Conservation (phyloP, 1,140 invertebrate species). For the Diabrotica undecimpunctata region DNA sequence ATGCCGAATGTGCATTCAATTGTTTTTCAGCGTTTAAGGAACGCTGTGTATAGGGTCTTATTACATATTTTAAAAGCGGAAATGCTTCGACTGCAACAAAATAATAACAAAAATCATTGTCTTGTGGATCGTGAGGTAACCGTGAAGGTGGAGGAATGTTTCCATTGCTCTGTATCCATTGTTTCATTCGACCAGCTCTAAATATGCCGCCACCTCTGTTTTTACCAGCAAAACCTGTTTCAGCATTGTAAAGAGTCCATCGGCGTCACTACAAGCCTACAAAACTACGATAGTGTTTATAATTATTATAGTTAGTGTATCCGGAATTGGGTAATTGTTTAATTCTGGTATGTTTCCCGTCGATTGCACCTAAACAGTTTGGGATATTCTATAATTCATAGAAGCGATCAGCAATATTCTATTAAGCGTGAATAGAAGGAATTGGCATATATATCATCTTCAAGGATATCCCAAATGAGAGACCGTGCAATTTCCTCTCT, state of each 20-base stretch:
- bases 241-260: constrained; percentile 19
- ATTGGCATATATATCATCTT: constrained; percentile 8
- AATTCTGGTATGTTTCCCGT: too few species aligned
- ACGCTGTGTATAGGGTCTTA: too few species aligned
- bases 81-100: constrained; percentile 9
- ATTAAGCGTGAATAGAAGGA: neutral
- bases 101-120: constrained; percentile 1
- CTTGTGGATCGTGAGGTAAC: neutral
- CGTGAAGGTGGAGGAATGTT: constrained; percentile 16
- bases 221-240: constrained; percentile 17
- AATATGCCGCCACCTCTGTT: constrained; percentile 25
- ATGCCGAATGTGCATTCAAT: too few species aligned
- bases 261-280: constrained; percentile 18
- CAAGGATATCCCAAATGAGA: constrained; percentile 4
- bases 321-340: constrained; percentile 13
- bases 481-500: constrained; percentile 4
- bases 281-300: constrained; percentile 16
- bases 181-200: constrained; percentile 17
- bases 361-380: too few species aligned
- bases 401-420: constrained; percentile 11
- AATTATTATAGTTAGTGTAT: constrained; percentile 18
- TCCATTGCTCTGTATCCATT: constrained; percentile 17
- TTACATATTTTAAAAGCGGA: too few species aligned
- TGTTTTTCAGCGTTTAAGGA: too few species aligned
- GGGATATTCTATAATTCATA: constrained; percentile 13